phyloP scores from a whole-genome alignment of 2,888 invertebrate genomes.

The Vanessa cardui region DNA sequence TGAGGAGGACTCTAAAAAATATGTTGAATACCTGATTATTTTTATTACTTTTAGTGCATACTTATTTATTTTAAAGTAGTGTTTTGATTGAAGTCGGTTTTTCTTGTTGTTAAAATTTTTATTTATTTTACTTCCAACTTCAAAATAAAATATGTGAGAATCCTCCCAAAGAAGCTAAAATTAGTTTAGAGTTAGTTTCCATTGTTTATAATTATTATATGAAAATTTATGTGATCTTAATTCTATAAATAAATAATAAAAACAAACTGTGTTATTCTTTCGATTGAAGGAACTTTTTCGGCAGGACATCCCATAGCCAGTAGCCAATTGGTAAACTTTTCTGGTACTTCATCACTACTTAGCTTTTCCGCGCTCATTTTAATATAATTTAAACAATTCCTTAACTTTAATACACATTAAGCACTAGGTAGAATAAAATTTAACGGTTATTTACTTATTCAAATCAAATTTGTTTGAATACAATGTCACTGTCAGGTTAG shows the following conservation, averaged over 20 bases:
- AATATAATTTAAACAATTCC: neutral
- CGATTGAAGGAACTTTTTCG: slow-evolving; percentile 65
- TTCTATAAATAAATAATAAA: slow-evolving; percentile 2
- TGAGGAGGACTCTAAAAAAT: too few species aligned
- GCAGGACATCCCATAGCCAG: slow-evolving; percentile 71
- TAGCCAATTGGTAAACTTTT: slow-evolving; percentile 70
- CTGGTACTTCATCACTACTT: slow-evolving; percentile 67
- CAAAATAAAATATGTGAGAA: too few species aligned
- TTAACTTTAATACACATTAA: neutral
- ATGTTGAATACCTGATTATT: too few species aligned
- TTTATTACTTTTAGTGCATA: too few species aligned
- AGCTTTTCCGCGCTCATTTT: slow-evolving; percentile 59
- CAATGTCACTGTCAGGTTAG: neutral
- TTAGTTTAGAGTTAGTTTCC: neutral
- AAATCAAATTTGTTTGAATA: slow-evolving; percentile 11
- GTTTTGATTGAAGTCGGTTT: too few species aligned
- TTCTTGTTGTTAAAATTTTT: too few species aligned
- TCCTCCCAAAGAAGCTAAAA: neutral
- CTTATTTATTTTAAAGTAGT: too few species aligned
- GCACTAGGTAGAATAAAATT: neutral
- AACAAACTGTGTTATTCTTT: slow-evolving; percentile 67
- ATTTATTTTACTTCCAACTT: too few species aligned
- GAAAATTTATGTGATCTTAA: too few species aligned
- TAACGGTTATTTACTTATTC: slow-evolving; percentile 2
- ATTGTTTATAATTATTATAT: too few species aligned